These are phyloP conservation scores for Halisarca cf. caerulea DNA, from an alignment of 37 sponge, comb jelly and placozoan species.

Conservation along the genomic window DNA sequence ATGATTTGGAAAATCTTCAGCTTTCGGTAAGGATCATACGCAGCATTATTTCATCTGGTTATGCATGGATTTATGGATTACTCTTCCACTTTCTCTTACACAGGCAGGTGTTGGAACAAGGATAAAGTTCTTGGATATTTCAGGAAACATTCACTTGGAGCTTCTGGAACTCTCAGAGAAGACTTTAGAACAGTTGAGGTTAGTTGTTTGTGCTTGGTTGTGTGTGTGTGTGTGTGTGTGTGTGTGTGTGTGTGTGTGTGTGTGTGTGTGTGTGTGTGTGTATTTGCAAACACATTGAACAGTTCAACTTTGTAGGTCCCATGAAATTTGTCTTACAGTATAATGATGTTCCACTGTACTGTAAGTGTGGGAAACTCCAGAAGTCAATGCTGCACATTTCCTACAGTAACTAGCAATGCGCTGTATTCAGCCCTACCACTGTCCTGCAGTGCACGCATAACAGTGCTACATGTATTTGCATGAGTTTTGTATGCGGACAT, in stretches of 20 bases:
- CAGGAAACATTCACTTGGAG: constrained; percentile 52
- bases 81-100: not conserved
- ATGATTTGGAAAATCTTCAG: not conserved
- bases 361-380: too few species aligned
- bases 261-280: constrained; percentile 25
- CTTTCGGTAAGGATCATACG: not conserved
- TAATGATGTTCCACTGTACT: too few species aligned
- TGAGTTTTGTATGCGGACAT: too few species aligned
- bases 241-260: constrained; percentile 33
- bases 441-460: too few species aligned
- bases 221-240: constrained; percentile 30
- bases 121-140: constrained; percentile 58
- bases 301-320: too few species aligned
- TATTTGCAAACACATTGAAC: not conserved
- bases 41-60: not conserved
- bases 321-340: too few species aligned
- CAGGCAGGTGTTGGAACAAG: not conserved
- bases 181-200: not conserved
- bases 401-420: too few species aligned
- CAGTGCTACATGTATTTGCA: too few species aligned
- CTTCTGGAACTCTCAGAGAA: not conserved
- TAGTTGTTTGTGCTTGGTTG: not conserved
- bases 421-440: too few species aligned
- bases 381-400: not conserved
- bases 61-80: too few species aligned